Evolutionary conservation across 1,140 invertebrate species (phyloP).

Genomic region (Luehdorfia chinensis): DNA sequence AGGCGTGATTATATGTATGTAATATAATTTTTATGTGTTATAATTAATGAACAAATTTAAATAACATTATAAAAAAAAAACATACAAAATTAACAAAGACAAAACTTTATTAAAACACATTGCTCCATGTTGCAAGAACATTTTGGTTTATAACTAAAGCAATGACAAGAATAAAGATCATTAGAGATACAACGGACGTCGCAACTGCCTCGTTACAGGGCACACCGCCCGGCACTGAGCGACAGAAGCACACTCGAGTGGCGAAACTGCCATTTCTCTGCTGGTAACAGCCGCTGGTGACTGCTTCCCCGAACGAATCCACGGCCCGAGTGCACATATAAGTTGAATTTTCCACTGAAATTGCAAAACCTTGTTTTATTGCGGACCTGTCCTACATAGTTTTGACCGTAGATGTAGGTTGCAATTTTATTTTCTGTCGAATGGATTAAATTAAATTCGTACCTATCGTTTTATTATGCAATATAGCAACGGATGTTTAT

Average conservation of each 20-base stretch:
- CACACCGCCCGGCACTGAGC: slow-evolving; percentile 44
- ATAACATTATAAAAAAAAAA: too few relatives aligned
- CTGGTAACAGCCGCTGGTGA: slow-evolving; percentile 67
- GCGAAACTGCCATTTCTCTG: slow-evolving; percentile 51
- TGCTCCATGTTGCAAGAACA: not conserved
- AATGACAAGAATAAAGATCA: not conserved
- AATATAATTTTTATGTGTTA: too few relatives aligned
- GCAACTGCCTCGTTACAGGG: slow-evolving; percentile 52
- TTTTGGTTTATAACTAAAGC: slow-evolving; percentile 1
- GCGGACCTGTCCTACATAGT: not conserved
- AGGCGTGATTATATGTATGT: too few relatives aligned
- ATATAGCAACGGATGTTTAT: too few relatives aligned
- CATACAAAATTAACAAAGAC: not conserved
- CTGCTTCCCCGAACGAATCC: slow-evolving; percentile 42
- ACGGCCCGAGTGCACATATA: slow-evolving; percentile 76
- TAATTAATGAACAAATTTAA: too few relatives aligned
- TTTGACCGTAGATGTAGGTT: not conserved
- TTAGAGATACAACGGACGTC: slow-evolving; percentile 2
- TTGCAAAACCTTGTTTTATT: not conserved
- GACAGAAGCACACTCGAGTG: slow-evolving; percentile 60
- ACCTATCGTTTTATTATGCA: too few relatives aligned
- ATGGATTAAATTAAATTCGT: slow-evolving; percentile 13
- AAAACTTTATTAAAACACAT: slow-evolving; percentile 1
- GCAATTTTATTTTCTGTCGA: not conserved
- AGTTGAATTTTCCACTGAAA: slow-evolving; percentile 75